Base-by-base conservation (phyloP, 2,888 invertebrate species). In the Harpagoxenus sublaevis region DNA sequence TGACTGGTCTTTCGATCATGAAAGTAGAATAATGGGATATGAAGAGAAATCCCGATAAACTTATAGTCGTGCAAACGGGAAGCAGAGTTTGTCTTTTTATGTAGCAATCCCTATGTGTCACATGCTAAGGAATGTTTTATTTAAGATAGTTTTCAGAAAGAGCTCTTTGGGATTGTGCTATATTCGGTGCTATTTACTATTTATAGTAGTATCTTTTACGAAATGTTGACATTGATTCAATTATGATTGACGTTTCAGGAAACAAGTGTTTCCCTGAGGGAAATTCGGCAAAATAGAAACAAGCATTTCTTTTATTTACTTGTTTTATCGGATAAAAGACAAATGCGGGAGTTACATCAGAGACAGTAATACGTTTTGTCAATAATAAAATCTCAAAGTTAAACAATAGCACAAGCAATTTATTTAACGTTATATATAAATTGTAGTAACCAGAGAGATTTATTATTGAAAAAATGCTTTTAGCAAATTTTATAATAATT, bases 191-290 rank as follows among this genome's bases (percentile, higher is more conserved):
- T 42, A 23, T 70, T 70, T 15, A 57, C 15, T 78, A 78, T 79
- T 79, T 79, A 79, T 35, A 35, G n/a, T 28, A 15, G 18, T 10
- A 35, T 31, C 55, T 71, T 78, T 48, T 71, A 45, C 23, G 71
- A 71, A 71, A 71, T 57, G 66, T 77, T 60, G 51, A 12, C 35
- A 71, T 48, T 48, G 73, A 45, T 71, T 79, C 48, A 79, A 57
- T 79, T 79, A 71, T 48, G 35, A 79, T 71, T 12, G 79, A 45
- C 35, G 18, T 60, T 57, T 79, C 15, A 23, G 55, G 10, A 71
- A 79, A 79, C 57, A 71, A 31, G 35, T 18, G 23, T 60, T 71
- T 57, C 12, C 57, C 0, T 9, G 31, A 10, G 28, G 3, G 23
- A 71, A 45, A 57, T 77, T 39, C 8, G 18, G 10, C 2, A 15